Evolutionary conservation across 2,113 vertebrate species (phyloP).

Genomic region (Microcebus jonahi): DNA sequence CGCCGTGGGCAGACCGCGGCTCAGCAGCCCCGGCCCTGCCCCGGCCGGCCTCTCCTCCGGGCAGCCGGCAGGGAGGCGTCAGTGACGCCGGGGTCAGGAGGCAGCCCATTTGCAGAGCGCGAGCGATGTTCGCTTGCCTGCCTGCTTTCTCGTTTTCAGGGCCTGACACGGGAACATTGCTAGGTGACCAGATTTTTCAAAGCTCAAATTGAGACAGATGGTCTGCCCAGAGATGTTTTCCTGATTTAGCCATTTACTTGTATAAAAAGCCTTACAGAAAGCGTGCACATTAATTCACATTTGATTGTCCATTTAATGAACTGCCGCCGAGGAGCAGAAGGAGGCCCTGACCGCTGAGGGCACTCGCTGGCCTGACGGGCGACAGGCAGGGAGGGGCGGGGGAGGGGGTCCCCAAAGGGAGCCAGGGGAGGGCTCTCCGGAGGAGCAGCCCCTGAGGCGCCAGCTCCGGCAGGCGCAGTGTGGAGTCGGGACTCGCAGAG

Average conservation of each 20-base stretch:
- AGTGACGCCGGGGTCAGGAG: fast-evolving
- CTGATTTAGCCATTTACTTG: slow-evolving; percentile 52
- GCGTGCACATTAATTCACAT: background rate
- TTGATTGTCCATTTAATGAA: background rate
- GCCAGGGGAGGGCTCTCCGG: no score
- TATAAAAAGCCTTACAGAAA: background rate
- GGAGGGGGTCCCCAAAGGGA: fast-evolving
- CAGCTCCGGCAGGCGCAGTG: background rate
- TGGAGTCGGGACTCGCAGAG: background rate
- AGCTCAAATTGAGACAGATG: slow-evolving; percentile 62
- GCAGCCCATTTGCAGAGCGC: fast-evolving
- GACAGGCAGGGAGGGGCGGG: background rate
- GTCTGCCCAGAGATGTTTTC: slow-evolving; percentile 32
- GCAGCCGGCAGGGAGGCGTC: background rate
- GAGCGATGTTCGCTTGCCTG: background rate
- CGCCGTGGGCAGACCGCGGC: background rate
- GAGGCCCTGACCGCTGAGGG: fast-evolving
- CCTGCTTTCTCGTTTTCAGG: background rate
- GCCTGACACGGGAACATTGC: slow-evolving; percentile 3
- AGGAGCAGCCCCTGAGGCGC: fast-evolving
- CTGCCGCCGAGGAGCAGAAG: background rate
- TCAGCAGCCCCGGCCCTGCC: fast-evolving
- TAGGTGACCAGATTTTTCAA: slow-evolving; percentile 48
- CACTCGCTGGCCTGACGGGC: fast-evolving
- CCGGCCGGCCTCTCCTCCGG: background rate